Conservation (phyloP, 2,797 vertebrate genomes). For the Paratrypauchen microcephalus region DNA sequence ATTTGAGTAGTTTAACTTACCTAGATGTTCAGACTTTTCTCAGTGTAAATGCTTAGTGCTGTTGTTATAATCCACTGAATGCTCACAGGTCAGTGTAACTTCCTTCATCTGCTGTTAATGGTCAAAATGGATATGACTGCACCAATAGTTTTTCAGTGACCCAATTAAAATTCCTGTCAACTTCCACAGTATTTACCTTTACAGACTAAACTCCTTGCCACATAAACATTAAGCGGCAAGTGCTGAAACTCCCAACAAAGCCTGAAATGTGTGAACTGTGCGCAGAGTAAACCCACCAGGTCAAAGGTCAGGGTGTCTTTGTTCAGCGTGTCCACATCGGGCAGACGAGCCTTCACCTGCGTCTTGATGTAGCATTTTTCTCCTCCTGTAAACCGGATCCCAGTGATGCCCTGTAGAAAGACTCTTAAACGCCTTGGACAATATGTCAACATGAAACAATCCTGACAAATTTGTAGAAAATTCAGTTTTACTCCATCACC, state of each 20-base stretch:
- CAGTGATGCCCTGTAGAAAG: slow-evolving; percentile 86
- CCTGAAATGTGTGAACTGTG: background rate
- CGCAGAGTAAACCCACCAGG: slow-evolving; percentile 79
- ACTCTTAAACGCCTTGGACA: background rate
- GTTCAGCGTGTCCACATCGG: slow-evolving; percentile 81
- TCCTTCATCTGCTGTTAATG: background rate
- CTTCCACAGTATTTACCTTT: background rate
- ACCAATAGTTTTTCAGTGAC: background rate
- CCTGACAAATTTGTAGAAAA: background rate
- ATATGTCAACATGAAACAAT: background rate
- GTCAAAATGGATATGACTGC: background rate
- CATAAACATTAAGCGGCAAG: background rate
- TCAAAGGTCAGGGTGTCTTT: slow-evolving; percentile 85
- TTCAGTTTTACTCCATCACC: background rate
- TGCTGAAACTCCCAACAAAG: background rate
- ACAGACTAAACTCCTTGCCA: background rate
- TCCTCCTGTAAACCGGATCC: slow-evolving; percentile 89
- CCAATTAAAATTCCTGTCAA: background rate
- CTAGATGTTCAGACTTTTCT: too few species aligned
- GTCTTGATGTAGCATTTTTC: slow-evolving; percentile 95
- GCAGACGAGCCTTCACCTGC: slow-evolving; percentile 87
- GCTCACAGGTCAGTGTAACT: too few species aligned
- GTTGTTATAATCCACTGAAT: too few species aligned
- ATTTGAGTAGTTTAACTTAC: too few species aligned
- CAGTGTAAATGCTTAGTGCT: too few species aligned